Base-by-base conservation (phyloP, 1,140 invertebrate genomes). In the Oreohelix idahoensis region DNA sequence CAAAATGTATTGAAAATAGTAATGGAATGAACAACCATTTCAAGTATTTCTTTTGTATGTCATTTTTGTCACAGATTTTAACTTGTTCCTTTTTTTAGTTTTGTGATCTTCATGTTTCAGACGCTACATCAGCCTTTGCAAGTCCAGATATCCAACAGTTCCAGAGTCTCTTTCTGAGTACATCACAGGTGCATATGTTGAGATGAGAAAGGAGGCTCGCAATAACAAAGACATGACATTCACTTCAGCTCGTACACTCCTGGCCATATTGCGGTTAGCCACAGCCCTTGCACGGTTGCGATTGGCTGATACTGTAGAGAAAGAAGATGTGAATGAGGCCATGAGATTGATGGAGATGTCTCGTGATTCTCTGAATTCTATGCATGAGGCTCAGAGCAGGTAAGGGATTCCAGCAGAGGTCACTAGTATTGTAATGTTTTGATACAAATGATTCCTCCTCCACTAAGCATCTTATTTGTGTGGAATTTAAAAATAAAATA, bases 331-430 rank as follows among this genome's bases (percentile, higher is more conserved):
- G 0, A 95, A 95, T 13, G 98, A 99, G 94, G 98, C 98, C 0
- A 96, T 99, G 89, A 94, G 98, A 79, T 93, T 99, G 49, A 95
- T 99, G 89, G 97, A 99, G 90, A 97, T 97, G 96, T 98, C 97
- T 8, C 99, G 99, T 92, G 96, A 97, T 89, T 99, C 98, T 0
- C 94, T 99, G 15, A 91, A 92, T 77, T 84, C 92, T 66, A 81
- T 84, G n/a, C 86, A 88, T 39, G 88, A 90, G 23, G 81, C 87
- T 81, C 86, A 90, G 49, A 84, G n/a, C n/a, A n/a, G n/a, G n/a
- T n/a, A n/a, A n/a, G n/a, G n/a, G n/a, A n/a, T n/a, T n/a, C n/a
- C n/a, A n/a, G n/a, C n/a, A n/a, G n/a, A n/a, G n/a, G n/a, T n/a
- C n/a, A n/a, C n/a, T n/a, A n/a, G n/a, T n/a, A n/a, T n/a, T n/a